Percentiles rank a stretch among this genome's conserved stretches.
Conservation (phyloP, 2,797 vertebrate genomes). For the Phrynocephalus vlangalii region DNA sequence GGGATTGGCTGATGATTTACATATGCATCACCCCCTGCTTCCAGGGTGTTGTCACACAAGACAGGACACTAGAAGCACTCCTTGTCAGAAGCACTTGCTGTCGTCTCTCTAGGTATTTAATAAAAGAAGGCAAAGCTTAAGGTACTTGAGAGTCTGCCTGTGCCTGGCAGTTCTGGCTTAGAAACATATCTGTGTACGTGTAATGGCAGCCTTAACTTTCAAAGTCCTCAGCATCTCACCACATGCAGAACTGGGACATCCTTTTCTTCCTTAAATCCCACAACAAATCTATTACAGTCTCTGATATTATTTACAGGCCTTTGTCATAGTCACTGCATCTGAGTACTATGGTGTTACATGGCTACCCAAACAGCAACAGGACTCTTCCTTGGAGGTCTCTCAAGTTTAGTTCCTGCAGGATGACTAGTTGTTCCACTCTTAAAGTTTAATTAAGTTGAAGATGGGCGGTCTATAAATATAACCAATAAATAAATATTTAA, state of each 20-base stretch:
- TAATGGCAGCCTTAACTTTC: background rate
- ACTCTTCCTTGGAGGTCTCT: background rate
- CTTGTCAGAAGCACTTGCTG: background rate
- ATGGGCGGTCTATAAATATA: too few relatives aligned
- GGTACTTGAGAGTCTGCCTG: background rate
- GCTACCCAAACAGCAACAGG: background rate
- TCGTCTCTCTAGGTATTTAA: background rate
- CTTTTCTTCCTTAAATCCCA: background rate
- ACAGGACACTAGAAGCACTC: constrained; percentile 16
- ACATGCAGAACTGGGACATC: background rate
- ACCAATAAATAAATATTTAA: too few relatives aligned
- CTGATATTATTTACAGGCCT: background rate
- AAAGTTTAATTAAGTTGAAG: background rate
- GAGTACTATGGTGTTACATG: background rate
- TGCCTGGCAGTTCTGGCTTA: background rate
- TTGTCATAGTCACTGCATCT: background rate
- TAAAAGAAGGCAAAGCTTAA: background rate
- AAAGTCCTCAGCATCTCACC: background rate
- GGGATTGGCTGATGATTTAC: too few relatives aligned
- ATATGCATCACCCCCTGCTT: too few relatives aligned
- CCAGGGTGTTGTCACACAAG: background rate
- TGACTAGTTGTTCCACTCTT: background rate
- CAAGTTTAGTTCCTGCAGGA: background rate
- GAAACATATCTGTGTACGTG: background rate
- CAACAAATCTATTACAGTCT: too few relatives aligned